Base-by-base conservation (phyloP, 2,797 vertebrate genomes). In the Antrozous pallidus region DNA sequence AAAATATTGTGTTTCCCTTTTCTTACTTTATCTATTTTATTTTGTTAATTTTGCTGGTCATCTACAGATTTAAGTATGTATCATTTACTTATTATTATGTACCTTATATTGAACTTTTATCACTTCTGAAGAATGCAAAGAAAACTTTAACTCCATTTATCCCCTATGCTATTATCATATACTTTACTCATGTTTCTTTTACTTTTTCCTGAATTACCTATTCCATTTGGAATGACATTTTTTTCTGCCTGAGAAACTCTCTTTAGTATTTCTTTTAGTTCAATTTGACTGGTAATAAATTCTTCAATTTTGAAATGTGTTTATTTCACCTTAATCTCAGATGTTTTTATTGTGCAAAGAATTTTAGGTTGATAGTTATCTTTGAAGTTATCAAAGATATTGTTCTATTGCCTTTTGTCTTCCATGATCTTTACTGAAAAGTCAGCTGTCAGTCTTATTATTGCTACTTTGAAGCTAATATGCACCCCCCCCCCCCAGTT, bases 391-490 rank as follows among this genome's bases (percentile, higher is more conserved):
- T 87, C 54, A 61, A 90, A 54, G 5, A 47, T 73, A 90, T 47
- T 69, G 9, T 63, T 61, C 73, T 69, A 92, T 40, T 95, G 54
- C 51, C 18, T 70, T 83, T 26, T 88, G 24, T 11, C 24, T 70
- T 75, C 58, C 36, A 87, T 92, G 26, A 70, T 86, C 91, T 93
- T 18, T 47, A 40, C 3, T 95, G 38, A 88, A 73, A 75, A 83
- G 40, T 94, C 61, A 73, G 3, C 31, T 87, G 6, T 75, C 58
- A 26, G 12, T 51, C 28, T 77, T 86, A 51, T 28, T 42, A 7
- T 61, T 75, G 20, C 1, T 36, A 16, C 22, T 81, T 61, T 78
- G 47, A 88, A 78, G 73, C 9, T 22, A 77, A 14, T 74, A 70
- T 79, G 17, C 5, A 3, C 13, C 8, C 0, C 12, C 26, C 11